Evolutionary conservation across 1,140 invertebrate species (phyloP), one percentile per base, ranked within the genome.

Genomic region (Carposina sasakii): DNA sequence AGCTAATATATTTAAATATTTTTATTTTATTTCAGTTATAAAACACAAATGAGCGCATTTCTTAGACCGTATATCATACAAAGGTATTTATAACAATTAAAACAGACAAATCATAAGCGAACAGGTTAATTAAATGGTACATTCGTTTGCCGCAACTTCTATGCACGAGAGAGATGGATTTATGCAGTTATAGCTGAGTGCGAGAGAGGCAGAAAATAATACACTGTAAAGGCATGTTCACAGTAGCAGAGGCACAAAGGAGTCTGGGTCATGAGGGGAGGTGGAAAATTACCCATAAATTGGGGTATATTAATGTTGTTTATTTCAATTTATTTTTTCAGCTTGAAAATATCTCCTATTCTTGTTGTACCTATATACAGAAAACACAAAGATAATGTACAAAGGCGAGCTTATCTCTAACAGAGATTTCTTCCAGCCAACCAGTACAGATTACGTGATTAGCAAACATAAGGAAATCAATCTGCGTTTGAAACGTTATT

Each of bases 171-270:
- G 23, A n/a, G 40, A 42, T 28, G 33, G 6, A 5, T 4, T 2
- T 12, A 26, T 28, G 20, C 40, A 17, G 9, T 10, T 9, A 13
- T 12, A 15, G 23, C 8, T 10, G 10, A 15, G 40, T 19, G 40
- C 10, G 23, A 42, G 6, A 10, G 24, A 16, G 40, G 30, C 15
- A 17, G 24, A 42, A 42, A 42, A 40, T 23, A 41, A 41, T 26
- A 36, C 15, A 41, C 21, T 24, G 19, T n/a, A n/a, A n/a, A n/a
- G 22, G 21, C n/a, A 26, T 28, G 23, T 42, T 19, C 40, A 17
- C 23, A 8, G 39, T 41, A 23, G 39, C n/a, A 23, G 23, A 23
- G 23, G 19, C 40, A 42, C 40, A 42, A 42, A 42, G 40, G 40
- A 42, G 10, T 42, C 23, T 22, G 37, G 37, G 24, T 42, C 24